Conservation (phyloP, 1,140 invertebrate genomes). For the Homarus americanus region DNA sequence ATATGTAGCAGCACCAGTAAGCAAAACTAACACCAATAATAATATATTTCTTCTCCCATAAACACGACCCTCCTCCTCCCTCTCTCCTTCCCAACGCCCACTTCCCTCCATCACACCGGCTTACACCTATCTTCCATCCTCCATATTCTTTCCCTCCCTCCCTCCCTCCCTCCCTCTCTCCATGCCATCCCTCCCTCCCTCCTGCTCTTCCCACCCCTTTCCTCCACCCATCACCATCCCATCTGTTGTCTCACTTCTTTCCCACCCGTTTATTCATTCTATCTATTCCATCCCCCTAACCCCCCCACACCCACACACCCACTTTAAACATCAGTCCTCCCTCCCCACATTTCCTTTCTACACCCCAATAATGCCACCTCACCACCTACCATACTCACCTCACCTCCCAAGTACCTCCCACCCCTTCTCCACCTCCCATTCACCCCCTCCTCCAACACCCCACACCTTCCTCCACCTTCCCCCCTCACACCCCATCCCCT, state of each 20-base stretch:
- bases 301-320: not conserved
- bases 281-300: not conserved
- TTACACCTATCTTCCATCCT: too few relatives aligned
- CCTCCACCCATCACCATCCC: not conserved
- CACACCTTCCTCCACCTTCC: too few relatives aligned
- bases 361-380: not conserved
- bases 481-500: too few relatives aligned
- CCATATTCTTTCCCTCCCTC: not conserved
- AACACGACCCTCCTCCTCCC: not conserved
- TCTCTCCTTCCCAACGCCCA: too few relatives aligned
- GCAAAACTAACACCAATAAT: not conserved
- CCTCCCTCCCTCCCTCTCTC: constrained; percentile 1
- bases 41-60: not conserved
- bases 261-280: too few relatives aligned
- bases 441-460: not conserved
- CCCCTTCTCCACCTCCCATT: constrained; percentile 35
- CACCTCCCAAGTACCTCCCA: too few relatives aligned
- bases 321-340: not conserved
- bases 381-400: too few relatives aligned
- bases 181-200: constrained; percentile 13
- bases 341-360: not conserved
- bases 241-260: too few relatives aligned
- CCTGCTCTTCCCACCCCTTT: not conserved
- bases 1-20: not conserved
- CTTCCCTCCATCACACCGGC: too few relatives aligned